A percentile compares a stretch with the other conserved stretches of the same genome.
Evolutionary conservation across 1,140 invertebrate species (phyloP).

Genomic region (Magallana angulata): DNA sequence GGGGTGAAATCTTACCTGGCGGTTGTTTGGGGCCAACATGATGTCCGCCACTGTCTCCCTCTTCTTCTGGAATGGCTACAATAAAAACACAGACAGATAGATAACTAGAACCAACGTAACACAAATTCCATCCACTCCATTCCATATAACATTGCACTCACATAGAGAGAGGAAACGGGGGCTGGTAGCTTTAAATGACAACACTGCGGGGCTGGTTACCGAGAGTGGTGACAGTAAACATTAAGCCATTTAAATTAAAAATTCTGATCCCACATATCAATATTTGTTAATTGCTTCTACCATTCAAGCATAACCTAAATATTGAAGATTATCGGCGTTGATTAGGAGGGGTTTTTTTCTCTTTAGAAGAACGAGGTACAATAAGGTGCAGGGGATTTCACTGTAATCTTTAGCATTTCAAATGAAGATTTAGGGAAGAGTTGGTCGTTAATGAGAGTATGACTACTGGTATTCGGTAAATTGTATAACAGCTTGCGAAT

Average conservation of each 20-base stretch:
- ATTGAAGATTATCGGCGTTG: slow-evolving; percentile 8
- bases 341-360: background rate
- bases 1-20: slow-evolving; percentile 46
- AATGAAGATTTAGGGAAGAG: too few relatives aligned
- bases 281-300: slow-evolving; percentile 25
- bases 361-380: too few relatives aligned
- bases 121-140: too few relatives aligned
- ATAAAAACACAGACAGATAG: slow-evolving; percentile 27
- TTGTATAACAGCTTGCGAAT: too few relatives aligned
- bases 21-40: slow-evolving; percentile 34
- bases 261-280: slow-evolving; percentile 27
- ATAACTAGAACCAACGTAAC: too few relatives aligned
- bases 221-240: slow-evolving; percentile 8
- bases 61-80: slow-evolving; percentile 59
- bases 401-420: too few relatives aligned
- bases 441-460: too few relatives aligned
- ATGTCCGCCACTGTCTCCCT: slow-evolving; percentile 59
- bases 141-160: background rate
- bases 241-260: slow-evolving; percentile 33
- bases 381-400: too few relatives aligned
- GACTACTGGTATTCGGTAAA: too few relatives aligned
- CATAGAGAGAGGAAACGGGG: background rate
- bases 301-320: slow-evolving; percentile 33
- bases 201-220: background rate
- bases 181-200: slow-evolving; percentile 18